phyloP scores from a whole-genome alignment of 1,140 invertebrate species.

The Drosophila santomea region DNA sequence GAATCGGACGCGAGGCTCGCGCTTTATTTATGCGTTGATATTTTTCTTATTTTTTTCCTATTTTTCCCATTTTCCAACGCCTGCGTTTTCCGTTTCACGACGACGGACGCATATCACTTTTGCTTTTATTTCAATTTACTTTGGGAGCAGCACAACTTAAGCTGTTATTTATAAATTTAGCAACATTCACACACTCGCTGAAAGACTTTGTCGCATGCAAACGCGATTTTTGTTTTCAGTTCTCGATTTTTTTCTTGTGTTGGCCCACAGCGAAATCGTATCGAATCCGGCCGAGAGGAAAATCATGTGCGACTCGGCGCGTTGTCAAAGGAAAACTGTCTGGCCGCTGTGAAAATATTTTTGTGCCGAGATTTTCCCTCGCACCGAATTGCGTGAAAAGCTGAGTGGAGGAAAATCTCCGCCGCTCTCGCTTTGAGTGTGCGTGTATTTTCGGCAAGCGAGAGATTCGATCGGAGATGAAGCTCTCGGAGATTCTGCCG shows the following conservation, averaged over 20 bases:
- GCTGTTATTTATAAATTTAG: constrained; percentile 81
- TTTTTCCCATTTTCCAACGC: constrained; percentile 39
- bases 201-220: constrained; percentile 61
- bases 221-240: constrained; percentile 42
- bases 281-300: constrained; percentile 7
- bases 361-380: constrained; percentile 62
- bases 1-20: constrained; percentile 37
- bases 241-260: constrained; percentile 15
- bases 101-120: constrained; percentile 25
- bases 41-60: constrained; percentile 56
- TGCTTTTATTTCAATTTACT: constrained; percentile 53
- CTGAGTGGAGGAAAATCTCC: constrained; percentile 41
- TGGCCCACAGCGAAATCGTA: constrained; percentile 26
- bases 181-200: constrained; percentile 56
- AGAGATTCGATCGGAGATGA: constrained; percentile 22
- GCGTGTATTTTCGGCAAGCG: constrained; percentile 37
- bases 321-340: constrained; percentile 81
- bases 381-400: constrained; percentile 45
- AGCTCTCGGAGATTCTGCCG: constrained; percentile 33
- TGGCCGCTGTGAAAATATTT: constrained; percentile 63
- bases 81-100: constrained; percentile 36
- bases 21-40: constrained; percentile 77
- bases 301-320: constrained; percentile 74
- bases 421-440: constrained; percentile 8
- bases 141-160: constrained; percentile 45